Evolutionary conservation across 2,113 vertebrate genomes (phyloP), one percentile per base, ranked within the genome.

Genomic region (Heterotilapia buettikoferi): DNA sequence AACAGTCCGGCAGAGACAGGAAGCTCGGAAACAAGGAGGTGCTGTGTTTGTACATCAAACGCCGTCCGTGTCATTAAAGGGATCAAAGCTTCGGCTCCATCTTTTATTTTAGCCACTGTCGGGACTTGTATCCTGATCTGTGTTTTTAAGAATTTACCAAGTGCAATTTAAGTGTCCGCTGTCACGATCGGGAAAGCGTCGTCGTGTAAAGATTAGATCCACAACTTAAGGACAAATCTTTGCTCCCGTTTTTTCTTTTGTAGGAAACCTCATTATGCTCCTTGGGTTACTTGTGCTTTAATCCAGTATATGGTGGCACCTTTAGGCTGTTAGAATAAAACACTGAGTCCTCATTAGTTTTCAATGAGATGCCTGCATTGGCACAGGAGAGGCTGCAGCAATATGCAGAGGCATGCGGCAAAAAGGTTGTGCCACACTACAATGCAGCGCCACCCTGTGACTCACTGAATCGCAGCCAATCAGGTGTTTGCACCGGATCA

Each of bases 41-140:
- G 88, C 79, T 71, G 81, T 6, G 52, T 87, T 81, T 21, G 36
- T 16, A 83, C 86, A 90, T 92, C 84, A 92, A 90, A 92, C 90
- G 16, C 54, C 2, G 66, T 5, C 85, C 66, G 2, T 31, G 90
- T 87, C 87, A 88, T 83, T 86, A 86, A 47, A 59, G 19, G 45
- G 82, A 89, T 93, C 87, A 92, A 92, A 93, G 91, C 84, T 79
- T 7, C 9, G 6, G 0, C 81, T 86, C 26, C 9, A 33, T 76
- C 83, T 88, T 83, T 87, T 78, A 18, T 54, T 85, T 50, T 11
- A 79, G 89, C 86, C 80, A 24, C 82, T 26, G 81, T 84, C 68
- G 19, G 19, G 81, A 82, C 80, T 29, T 6, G 45, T 7, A 45
- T 61, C 83, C 71, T 2, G 82, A 87, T 21, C 14, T 7, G 43